These are phyloP conservation scores for Falco biarmicus DNA, from an alignment of 2,797 vertebrate species.

Conservation along the genomic window DNA sequence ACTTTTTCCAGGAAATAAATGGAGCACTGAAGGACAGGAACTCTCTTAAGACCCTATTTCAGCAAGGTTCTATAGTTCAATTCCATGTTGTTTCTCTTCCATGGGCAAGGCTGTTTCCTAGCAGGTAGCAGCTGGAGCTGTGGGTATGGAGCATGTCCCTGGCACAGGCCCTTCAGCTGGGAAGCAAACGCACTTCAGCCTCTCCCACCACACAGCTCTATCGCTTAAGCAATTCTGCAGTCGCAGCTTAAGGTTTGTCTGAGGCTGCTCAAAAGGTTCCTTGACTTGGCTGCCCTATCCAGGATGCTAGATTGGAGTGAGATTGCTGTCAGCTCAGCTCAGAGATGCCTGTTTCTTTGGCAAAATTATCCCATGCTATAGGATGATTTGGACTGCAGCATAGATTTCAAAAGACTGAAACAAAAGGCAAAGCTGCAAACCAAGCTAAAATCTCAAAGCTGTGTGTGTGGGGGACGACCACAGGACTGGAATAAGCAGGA, in stretches of 20 bases:
- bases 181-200: background rate
- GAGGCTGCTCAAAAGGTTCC: background rate
- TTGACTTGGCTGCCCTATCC: background rate
- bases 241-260: background rate
- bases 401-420: background rate
- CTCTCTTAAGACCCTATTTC: background rate
- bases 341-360: background rate
- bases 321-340: background rate
- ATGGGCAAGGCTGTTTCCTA: background rate
- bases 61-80: background rate
- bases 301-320: background rate
- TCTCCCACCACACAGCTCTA: background rate
- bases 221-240: background rate
- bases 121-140: background rate
- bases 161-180: background rate
- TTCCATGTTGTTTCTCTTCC: background rate
- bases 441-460: background rate
- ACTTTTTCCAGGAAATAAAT: conserved; percentile 66
- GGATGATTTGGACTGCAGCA: background rate
- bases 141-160: background rate
- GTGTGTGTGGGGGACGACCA: background rate
- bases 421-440: background rate
- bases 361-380: background rate
- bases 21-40: conserved; percentile 14
- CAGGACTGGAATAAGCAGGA: background rate